Percentiles rank a stretch among this genome's conserved stretches.
Evolutionary conservation across 1,140 invertebrate genomes (phyloP).

Genomic region (Aphidius ervi): DNA sequence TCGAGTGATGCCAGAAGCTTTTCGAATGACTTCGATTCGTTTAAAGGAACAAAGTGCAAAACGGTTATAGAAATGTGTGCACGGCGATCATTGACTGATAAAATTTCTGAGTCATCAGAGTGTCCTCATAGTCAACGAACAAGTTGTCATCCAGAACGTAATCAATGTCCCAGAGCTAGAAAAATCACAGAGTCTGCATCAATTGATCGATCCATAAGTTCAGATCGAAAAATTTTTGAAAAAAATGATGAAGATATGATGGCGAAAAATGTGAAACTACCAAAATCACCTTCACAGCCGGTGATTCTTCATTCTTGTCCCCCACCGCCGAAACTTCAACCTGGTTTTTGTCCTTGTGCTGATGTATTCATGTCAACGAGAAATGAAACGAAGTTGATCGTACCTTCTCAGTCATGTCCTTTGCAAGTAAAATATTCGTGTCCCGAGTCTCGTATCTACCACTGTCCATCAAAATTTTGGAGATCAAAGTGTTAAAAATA

Average conservation of each 20-base stretch:
- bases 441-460: neutral
- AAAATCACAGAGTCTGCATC: neutral
- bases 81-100: neutral
- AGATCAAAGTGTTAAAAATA: neutral
- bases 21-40: neutral
- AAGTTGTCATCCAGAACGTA: neutral
- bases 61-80: constrained; percentile 5
- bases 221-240: neutral
- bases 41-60: neutral
- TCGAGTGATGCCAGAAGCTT: constrained; percentile 5
- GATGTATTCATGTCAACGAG: neutral
- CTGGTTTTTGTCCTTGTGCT: constrained; percentile 11
- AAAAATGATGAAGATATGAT: neutral
- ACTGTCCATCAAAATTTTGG: neutral
- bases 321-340: constrained; percentile 8
- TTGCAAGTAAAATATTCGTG: neutral
- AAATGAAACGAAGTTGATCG: neutral
- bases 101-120: neutral
- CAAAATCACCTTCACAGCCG: constrained; percentile 2
- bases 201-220: neutral
- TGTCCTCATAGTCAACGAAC: neutral
- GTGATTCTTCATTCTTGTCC: constrained; percentile 5
- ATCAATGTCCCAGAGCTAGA: constrained; percentile 4
- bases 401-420: neutral
- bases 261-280: neutral